phyloP scores from a whole-genome alignment of 2,888 invertebrate species.

The Drosophila engyochracea region DNA sequence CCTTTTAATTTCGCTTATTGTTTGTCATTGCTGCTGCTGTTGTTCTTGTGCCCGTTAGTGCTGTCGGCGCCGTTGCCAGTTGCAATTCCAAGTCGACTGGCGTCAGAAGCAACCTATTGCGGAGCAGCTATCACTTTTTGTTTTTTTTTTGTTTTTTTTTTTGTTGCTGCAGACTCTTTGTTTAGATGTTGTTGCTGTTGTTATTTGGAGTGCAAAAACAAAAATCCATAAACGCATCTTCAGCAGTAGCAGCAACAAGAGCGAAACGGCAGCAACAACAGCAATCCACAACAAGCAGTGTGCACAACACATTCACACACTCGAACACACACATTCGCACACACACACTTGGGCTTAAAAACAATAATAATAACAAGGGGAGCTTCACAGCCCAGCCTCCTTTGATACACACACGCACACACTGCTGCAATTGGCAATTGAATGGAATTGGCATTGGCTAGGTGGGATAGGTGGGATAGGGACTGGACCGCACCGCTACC shows the following conservation, averaged over 20 bases:
- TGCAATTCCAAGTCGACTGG: slow-evolving; percentile 55
- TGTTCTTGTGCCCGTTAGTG: slow-evolving; percentile 34
- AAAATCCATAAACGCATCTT: slow-evolving; percentile 76
- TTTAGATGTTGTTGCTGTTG: slow-evolving; percentile 40
- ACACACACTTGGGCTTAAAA: slow-evolving; percentile 16
- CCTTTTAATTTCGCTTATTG: slow-evolving; percentile 67
- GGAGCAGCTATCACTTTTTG: slow-evolving; percentile 51
- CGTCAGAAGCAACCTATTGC: slow-evolving; percentile 61
- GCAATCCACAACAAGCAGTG: slow-evolving; percentile 51
- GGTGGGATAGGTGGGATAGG: slow-evolving; percentile 37
- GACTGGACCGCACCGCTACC: not conserved
- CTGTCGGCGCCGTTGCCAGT: slow-evolving; percentile 42
- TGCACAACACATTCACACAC: slow-evolving; percentile 11
- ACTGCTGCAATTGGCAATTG: slow-evolving; percentile 58
- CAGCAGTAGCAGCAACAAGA: slow-evolving; percentile 51
- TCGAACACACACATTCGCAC: slow-evolving; percentile 17
- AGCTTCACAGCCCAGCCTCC: slow-evolving; percentile 46
- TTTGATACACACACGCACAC: slow-evolving; percentile 53
- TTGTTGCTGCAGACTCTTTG: slow-evolving; percentile 61
- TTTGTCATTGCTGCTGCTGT: slow-evolving; percentile 53
- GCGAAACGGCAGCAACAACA: slow-evolving; percentile 62
- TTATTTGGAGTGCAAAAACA: slow-evolving; percentile 64
- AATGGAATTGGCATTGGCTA: slow-evolving; percentile 43
- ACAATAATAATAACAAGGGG: slow-evolving; percentile 22
- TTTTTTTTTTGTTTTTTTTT: too few species aligned